Evolutionary conservation across 1,140 invertebrate genomes (phyloP).

Genomic region (Trachymyrmex septentrionalis): DNA sequence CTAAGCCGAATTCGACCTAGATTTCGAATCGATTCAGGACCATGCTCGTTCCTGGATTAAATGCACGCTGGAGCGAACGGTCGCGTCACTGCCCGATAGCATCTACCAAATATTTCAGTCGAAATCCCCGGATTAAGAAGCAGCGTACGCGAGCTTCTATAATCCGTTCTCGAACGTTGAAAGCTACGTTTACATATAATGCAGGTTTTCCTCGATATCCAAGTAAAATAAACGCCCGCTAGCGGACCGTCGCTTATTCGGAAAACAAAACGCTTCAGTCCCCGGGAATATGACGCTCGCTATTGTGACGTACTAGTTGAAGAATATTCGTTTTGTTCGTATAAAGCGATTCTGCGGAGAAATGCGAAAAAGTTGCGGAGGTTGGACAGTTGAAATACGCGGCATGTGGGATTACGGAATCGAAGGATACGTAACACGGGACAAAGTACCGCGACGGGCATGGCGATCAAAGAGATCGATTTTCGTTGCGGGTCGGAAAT

Average conservation of each 20-base stretch:
- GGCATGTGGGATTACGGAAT: conserved; percentile 28
- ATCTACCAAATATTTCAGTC: conserved; percentile 73
- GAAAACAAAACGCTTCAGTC: conserved; percentile 8
- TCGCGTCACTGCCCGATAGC: conserved; percentile 68
- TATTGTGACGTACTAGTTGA: not conserved
- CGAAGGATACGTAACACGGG: not conserved
- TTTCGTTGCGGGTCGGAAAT: conserved; percentile 60
- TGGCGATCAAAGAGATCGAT: conserved; percentile 72
- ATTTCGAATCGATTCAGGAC: conserved; percentile 75
- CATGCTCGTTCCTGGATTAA: conserved; percentile 68
- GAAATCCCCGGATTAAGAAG: conserved; percentile 73
- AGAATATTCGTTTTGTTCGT: not conserved
- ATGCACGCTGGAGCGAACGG: conserved; percentile 63
- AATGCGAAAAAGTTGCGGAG: not conserved
- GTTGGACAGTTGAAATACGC: conserved; percentile 13
- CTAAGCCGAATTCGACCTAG: conserved; percentile 77
- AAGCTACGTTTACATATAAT: conserved; percentile 59
- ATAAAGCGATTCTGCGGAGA: not conserved
- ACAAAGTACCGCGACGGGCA: conserved; percentile 23
- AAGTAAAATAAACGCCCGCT: conserved; percentile 54
- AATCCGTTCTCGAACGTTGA: conserved; percentile 52
- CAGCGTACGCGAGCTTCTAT: conserved; percentile 60
- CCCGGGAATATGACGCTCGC: not conserved
- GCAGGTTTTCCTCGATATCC: conserved; percentile 45
- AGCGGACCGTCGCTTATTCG: conserved; percentile 5